Conservation (phyloP, 2,888 invertebrate species). For the Lasioglossum villosulum region DNA sequence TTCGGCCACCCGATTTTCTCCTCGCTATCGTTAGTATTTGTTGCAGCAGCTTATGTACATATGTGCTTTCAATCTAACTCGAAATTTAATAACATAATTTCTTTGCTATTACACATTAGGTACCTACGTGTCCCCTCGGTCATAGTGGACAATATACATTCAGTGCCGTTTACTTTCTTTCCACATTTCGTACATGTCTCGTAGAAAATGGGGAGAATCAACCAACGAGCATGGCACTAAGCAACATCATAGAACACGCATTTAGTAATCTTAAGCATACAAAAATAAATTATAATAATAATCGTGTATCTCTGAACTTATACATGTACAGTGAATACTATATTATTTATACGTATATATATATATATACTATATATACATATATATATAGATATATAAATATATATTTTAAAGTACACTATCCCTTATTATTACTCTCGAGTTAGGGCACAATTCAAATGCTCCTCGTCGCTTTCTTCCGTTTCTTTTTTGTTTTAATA, state of each 20-base stretch:
- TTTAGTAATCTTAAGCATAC: slow-evolving; percentile 80
- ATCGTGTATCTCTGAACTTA: slow-evolving; percentile 81
- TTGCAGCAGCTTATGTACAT: slow-evolving; percentile 20
- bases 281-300: slow-evolving; percentile 84
- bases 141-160: slow-evolving; percentile 47
- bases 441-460: slow-evolving; percentile 75
- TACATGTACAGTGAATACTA: slow-evolving; percentile 82
- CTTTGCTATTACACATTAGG: slow-evolving; percentile 65
- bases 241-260: slow-evolving; percentile 65
- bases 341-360: slow-evolving; percentile 71
- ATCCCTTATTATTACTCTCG: slow-evolving; percentile 70
- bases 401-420: slow-evolving; percentile 76
- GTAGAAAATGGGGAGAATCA: slow-evolving; percentile 33
- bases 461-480: slow-evolving; percentile 68
- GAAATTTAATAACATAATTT: slow-evolving; percentile 47
- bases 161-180: slow-evolving; percentile 52
- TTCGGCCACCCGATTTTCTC: background rate
- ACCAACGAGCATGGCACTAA: slow-evolving; percentile 72
- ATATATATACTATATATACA: slow-evolving; percentile 32
- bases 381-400: slow-evolving; percentile 66
- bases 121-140: slow-evolving; percentile 56
- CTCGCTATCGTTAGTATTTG: slow-evolving; percentile 19
- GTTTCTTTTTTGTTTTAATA: slow-evolving; percentile 61
- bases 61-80: slow-evolving; percentile 53
- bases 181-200: slow-evolving; percentile 50